Conservation (phyloP, 2,888 invertebrate species). For the Drosophila paramelanica region DNA sequence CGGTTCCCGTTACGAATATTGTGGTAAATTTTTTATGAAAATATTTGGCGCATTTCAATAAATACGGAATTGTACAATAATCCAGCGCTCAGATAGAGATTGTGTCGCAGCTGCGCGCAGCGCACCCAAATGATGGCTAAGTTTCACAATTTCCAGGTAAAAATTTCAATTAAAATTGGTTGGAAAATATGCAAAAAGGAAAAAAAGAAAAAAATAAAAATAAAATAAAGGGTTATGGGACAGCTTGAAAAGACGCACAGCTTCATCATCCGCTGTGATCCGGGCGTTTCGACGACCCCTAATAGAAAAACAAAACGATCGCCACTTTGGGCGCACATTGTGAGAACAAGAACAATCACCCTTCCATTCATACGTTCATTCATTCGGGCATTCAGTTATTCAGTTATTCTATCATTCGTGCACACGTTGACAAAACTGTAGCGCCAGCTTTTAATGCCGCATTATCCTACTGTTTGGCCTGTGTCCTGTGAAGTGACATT, state of each 20-base stretch:
- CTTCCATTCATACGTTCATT: conserved; percentile 54
- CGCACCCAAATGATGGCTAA: conserved; percentile 41
- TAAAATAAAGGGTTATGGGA: conserved; percentile 56
- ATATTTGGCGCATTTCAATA: conserved; percentile 73
- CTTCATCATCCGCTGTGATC: conserved; percentile 38
- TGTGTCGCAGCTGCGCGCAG: conserved; percentile 58
- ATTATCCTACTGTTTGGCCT: conserved; percentile 54
- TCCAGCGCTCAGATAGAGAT: conserved; percentile 36
- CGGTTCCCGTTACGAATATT: conserved; percentile 61
- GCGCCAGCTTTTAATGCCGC: conserved; percentile 60
- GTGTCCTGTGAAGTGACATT: conserved; percentile 68
- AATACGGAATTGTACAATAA: conserved; percentile 57
- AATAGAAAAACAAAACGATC: conserved; percentile 62
- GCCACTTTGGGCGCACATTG: conserved; percentile 70
- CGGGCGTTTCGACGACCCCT: conserved; percentile 35
- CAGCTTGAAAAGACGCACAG: conserved; percentile 70
- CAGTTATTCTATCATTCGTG: conserved; percentile 20
- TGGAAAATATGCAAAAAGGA: conserved; percentile 53
- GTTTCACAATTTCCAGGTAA: conserved; percentile 65
- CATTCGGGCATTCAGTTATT: conserved; percentile 30
- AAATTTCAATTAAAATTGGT: conserved; percentile 70
- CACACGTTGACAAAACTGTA: conserved; percentile 71
- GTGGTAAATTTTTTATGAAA: conserved; percentile 70
- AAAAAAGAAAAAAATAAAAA: neutral
- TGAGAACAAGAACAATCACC: conserved; percentile 70